Base-by-base conservation (phyloP, 2,797 vertebrate genomes). In the Rhynchotus rufescens region DNA sequence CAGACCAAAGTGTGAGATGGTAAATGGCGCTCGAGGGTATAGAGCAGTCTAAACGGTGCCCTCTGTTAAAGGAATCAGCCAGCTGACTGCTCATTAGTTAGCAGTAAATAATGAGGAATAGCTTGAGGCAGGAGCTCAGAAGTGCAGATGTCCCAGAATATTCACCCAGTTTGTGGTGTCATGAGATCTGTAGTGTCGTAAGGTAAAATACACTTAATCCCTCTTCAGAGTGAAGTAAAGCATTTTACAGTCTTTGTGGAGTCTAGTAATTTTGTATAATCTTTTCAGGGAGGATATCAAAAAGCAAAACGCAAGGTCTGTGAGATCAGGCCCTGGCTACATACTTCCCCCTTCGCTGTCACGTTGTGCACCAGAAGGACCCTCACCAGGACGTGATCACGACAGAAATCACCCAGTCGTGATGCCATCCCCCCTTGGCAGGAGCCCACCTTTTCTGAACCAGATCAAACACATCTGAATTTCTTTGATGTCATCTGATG, bases 31-130 rank as follows among this genome's bases (percentile, higher is more conserved):
- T 95, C 90, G 62, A 68, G 93, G 94, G 93, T 81, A 89, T 88
- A 83, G 32, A 68, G 95, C 83, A 80, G 91, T 84, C 85, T 71
- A 85, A 95, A 81, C n/a, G 22, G 45, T 94, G 64, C 95, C 94
- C 92, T 96, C 91, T 88, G 85, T 89, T 92, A 92, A 96, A 95
- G 91, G 87, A 83, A 91, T 73, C 92, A 92, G 88, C 94, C 85
- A 94, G 90, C 87, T 95, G 95, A 96, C 96, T 96, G 94, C 94
- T 90, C 90, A 89, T 93, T 93, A 96, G 82, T 67, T 74, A 92
- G 94, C 89, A 89, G 93, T 89, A 93, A 94, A 94, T 95, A 92
- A 96, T 92, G 94, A 95, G 87, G 67, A 95, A 95, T 95, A 64
- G 78, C 94, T 94, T 89, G 86, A 84, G 92, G 83, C 89, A 87